Percentiles rank a stretch among this genome's conserved stretches.
Evolutionary conservation across 2,888 invertebrate species (phyloP).

Genomic region (Apodemia mormo): DNA sequence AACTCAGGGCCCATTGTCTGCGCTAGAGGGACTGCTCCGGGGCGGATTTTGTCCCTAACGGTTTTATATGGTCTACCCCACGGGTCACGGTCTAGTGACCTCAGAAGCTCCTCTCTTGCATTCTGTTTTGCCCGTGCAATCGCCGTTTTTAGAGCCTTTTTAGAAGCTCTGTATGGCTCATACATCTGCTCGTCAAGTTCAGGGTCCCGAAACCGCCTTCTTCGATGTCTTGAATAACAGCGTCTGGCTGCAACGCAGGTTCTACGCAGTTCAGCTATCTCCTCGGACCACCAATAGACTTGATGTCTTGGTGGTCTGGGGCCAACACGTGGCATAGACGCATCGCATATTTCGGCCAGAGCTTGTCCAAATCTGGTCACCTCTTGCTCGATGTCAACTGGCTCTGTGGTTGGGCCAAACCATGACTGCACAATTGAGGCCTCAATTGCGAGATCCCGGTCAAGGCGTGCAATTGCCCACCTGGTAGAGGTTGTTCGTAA

Average conservation of each 20-base stretch:
- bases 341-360: neutral
- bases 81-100: conserved; percentile 17
- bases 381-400: too few relatives aligned
- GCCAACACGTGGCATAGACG: conserved; percentile 11
- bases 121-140: too few relatives aligned
- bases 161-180: too few relatives aligned
- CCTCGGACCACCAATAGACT: conserved; percentile 17
- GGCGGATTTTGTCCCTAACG: conserved; percentile 20
- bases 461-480: too few relatives aligned
- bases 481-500: too few relatives aligned
- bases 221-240: neutral
- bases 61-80: conserved; percentile 27
- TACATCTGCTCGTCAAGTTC: too few relatives aligned
- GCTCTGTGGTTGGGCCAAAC: neutral
- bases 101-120: too few relatives aligned
- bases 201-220: neutral
- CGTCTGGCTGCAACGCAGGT: neutral
- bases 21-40: conserved; percentile 22
- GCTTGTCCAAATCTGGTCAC: too few relatives aligned
- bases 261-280: neutral
- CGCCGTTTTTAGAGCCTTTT: too few relatives aligned
- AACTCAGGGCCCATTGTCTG: neutral
- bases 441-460: too few relatives aligned
- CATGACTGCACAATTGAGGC: conserved; percentile 7
- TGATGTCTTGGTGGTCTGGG: neutral